phyloP scores from a whole-genome alignment of 2,888 invertebrate species.

The Phaonia tiefii region DNA sequence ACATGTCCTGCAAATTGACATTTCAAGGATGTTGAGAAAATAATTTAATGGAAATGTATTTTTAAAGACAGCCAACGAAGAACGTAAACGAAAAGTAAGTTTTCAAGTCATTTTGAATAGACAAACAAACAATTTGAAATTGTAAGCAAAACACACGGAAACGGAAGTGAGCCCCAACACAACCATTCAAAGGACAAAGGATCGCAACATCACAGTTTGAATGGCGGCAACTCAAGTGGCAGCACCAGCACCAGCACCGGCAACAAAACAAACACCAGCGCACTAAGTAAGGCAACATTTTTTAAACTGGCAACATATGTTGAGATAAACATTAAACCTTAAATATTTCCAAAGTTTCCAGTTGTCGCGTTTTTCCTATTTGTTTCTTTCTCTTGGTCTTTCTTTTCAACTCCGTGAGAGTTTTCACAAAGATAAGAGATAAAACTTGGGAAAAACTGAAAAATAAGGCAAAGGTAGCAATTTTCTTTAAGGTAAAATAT shows the following conservation, averaged over 20 bases:
- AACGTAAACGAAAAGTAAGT: neutral
- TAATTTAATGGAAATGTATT: too few species aligned
- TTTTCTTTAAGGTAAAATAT: too few species aligned
- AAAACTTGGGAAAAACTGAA: too few species aligned
- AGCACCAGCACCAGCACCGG: neutral
- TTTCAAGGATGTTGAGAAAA: too few species aligned
- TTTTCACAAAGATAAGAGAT: neutral
- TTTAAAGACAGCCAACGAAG: neutral
- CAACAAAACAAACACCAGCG: neutral
- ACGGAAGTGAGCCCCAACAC: neutral
- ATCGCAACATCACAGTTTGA: slow-evolving; percentile 34
- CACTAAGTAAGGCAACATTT: neutral
- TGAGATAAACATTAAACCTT: slow-evolving; percentile 29
- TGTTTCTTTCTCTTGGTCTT: neutral
- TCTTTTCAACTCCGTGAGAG: neutral
- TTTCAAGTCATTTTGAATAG: neutral
- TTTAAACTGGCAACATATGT: slow-evolving; percentile 33
- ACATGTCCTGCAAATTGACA: too few species aligned
- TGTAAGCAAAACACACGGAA: neutral
- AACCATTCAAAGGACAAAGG: slow-evolving; percentile 22
- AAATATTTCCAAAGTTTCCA: slow-evolving; percentile 32
- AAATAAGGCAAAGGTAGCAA: too few species aligned
- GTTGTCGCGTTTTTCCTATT: neutral
- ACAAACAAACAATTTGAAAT: neutral
- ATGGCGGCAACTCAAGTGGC: neutral